A percentile compares a stretch with the other conserved stretches of the same genome.
Evolutionary conservation across 1,140 invertebrate species (phyloP).

Genomic region (Sitobion miscanthi): DNA sequence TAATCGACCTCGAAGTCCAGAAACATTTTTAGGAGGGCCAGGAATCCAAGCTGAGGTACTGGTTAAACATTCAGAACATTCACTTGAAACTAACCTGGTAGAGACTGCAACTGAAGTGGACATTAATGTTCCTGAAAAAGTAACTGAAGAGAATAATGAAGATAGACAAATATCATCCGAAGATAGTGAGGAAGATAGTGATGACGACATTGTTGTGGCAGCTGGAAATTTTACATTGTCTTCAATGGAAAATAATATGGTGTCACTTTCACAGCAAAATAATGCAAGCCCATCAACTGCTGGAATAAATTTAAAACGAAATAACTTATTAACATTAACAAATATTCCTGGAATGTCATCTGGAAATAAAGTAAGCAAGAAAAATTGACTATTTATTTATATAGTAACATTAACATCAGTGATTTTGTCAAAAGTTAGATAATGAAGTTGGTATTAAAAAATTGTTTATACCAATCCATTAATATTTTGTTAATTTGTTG

Average conservation of each 20-base stretch:
- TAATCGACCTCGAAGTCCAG: conserved; percentile 38
- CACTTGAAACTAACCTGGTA: neutral
- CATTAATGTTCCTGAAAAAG: conserved; percentile 5
- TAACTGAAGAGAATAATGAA: conserved; percentile 64
- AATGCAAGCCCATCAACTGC: conserved; percentile 64
- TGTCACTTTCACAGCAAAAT: conserved; percentile 71
- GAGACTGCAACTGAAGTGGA: neutral
- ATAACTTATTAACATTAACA: conserved; percentile 48
- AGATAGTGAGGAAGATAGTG: conserved; percentile 75
- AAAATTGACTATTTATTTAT: neutral
- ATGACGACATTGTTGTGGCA: conserved; percentile 83
- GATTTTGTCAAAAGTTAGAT: neutral
- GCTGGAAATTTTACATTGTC: conserved; percentile 75
- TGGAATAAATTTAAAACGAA: conserved; percentile 53
- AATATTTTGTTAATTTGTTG: no score
- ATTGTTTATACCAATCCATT: no score
- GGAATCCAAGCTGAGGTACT: neutral
- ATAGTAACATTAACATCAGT: neutral
- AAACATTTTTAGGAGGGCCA: neutral
- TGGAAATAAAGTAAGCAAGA: conserved; percentile 48
- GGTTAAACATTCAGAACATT: neutral
- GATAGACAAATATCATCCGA: conserved; percentile 70
- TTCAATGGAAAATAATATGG: conserved; percentile 69
- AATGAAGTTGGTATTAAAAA: neutral
- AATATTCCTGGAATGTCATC: conserved; percentile 42